phyloP scores from a whole-genome alignment of 2,113 vertebrate species.

The Promerops cafer region DNA sequence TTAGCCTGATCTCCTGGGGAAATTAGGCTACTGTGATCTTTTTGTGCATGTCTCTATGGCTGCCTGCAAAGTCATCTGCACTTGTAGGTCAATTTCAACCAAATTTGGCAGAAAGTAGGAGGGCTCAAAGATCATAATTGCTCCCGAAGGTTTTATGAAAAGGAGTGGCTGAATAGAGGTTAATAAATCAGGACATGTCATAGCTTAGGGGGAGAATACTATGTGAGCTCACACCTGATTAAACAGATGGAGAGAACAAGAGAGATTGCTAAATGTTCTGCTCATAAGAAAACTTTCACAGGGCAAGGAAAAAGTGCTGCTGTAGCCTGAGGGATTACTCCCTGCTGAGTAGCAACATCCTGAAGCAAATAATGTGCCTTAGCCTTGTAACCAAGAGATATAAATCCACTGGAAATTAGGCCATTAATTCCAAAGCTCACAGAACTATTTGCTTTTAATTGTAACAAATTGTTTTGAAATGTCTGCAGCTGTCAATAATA shows the following conservation, averaged over 20 bases:
- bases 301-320: background rate
- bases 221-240: slow-evolving; percentile 52
- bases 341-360: background rate
- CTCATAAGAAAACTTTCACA: slow-evolving; percentile 49
- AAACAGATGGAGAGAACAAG: slow-evolving; percentile 7
- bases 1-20: background rate
- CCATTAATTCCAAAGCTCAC: background rate
- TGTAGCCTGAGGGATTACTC: slow-evolving; percentile 13
- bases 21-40: background rate
- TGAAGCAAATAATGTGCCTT: background rate
- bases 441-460: slow-evolving; percentile 17
- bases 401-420: slow-evolving; percentile 3
- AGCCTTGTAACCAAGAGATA: background rate
- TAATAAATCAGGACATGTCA: slow-evolving; percentile 2
- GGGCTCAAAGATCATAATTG: background rate
- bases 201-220: background rate
- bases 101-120: background rate
- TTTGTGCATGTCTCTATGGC: background rate
- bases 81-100: background rate
- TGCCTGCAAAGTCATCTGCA: background rate
- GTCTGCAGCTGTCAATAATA: background rate
- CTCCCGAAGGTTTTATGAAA: background rate
- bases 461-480: slow-evolving; percentile 1
- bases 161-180: background rate
- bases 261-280: slow-evolving; percentile 10